Evolutionary conservation across 2,888 invertebrate species (phyloP).

Genomic region (Clitarchus hookeri): DNA sequence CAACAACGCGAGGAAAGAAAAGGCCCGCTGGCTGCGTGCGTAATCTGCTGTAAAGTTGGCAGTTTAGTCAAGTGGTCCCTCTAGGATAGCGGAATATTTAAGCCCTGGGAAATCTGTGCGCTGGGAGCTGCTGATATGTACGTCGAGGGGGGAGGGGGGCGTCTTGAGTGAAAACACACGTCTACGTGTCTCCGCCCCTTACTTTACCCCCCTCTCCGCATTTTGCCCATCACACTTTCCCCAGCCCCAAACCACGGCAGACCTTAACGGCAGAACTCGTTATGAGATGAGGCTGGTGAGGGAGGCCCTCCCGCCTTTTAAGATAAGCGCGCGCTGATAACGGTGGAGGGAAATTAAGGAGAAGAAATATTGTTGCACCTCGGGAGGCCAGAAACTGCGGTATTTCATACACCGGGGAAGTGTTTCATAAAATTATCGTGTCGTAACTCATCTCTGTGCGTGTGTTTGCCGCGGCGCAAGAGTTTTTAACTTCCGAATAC

Average conservation of each 20-base stretch:
- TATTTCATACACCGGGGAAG: background rate
- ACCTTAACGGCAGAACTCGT: constrained; percentile 5
- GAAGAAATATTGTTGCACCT: constrained; percentile 10
- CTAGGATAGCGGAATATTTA: constrained; percentile 22
- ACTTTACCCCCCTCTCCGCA: background rate
- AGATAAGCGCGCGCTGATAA: constrained; percentile 17
- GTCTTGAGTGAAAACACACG: constrained; percentile 34
- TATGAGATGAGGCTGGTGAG: background rate
- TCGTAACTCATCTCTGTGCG: background rate
- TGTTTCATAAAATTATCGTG: constrained; percentile 14
- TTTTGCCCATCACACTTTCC: background rate
- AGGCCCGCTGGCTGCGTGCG: background rate
- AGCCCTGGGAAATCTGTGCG: background rate
- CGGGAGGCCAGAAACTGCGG: background rate
- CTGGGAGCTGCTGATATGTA: constrained; percentile 35
- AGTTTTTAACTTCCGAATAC: background rate
- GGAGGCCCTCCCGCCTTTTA: background rate
- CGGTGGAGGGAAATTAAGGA: background rate
- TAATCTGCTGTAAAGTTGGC: constrained; percentile 20
- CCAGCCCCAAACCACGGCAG: background rate
- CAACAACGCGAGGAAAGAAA: background rate
- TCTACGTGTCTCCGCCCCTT: background rate
- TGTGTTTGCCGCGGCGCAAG: background rate
- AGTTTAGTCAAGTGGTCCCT: constrained; percentile 32
- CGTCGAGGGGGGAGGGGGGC: background rate